phyloP scores from a whole-genome alignment of 2,888 invertebrate genomes.

The Lydus trimaculatus region DNA sequence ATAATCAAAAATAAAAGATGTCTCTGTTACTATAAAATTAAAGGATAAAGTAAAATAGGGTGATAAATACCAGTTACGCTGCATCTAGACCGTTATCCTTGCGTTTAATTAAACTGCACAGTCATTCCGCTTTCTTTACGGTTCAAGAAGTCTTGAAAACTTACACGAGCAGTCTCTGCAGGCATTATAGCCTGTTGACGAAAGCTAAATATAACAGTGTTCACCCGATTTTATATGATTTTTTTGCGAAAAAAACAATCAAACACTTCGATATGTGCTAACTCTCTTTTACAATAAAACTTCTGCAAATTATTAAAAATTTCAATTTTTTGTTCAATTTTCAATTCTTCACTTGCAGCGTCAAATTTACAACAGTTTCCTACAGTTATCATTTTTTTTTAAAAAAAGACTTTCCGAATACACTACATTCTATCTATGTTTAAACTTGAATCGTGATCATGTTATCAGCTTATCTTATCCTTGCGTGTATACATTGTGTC shows the following conservation, averaged over 20 bases:
- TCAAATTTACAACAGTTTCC: neutral
- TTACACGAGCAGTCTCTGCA: neutral
- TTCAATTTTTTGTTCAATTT: neutral
- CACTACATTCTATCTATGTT: slow-evolving; percentile 38
- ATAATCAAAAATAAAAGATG: neutral
- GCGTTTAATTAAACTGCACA: slow-evolving; percentile 6
- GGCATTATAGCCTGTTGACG: neutral
- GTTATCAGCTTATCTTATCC: slow-evolving; percentile 49
- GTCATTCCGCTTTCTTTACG: neutral
- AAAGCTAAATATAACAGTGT: neutral
- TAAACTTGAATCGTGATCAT: slow-evolving; percentile 48
- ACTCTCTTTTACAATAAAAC: too few relatives aligned
- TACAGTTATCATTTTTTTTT: neutral
- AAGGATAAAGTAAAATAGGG: neutral
- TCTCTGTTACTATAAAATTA: neutral
- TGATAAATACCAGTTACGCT: neutral
- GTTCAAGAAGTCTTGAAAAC: neutral
- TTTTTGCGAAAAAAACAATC: neutral
- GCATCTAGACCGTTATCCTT: neutral
- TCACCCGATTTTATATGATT: neutral
- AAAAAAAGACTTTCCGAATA: neutral
- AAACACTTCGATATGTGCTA: neutral
- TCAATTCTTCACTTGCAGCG: neutral
- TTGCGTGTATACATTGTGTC: slow-evolving; percentile 45
- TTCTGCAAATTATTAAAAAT: neutral